Evolutionary conservation across 2,797 vertebrate genomes (phyloP).

Genomic region (Xenops minutus): DNA sequence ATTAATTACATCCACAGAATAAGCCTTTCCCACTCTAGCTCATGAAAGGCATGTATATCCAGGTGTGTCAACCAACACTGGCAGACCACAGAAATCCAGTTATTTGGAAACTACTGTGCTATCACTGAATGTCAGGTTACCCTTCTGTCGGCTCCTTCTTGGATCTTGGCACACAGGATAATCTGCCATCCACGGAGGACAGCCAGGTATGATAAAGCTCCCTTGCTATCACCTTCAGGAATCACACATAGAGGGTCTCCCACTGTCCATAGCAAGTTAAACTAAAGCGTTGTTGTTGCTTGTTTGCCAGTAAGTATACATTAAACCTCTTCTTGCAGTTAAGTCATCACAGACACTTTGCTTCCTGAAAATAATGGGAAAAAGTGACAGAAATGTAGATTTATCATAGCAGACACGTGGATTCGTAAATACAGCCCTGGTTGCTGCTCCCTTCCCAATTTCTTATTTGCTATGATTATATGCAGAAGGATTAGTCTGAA

Average conservation of each 20-base stretch:
- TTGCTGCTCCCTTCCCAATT: neutral
- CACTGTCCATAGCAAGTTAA: neutral
- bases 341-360: neutral
- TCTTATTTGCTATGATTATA: neutral
- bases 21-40: neutral
- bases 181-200: neutral
- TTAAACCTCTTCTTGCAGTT: neutral
- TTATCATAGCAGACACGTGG: neutral
- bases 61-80: neutral
- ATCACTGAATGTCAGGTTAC: neutral
- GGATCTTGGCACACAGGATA: neutral
- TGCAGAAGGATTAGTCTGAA: constrained; percentile 16
- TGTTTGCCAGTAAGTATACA: neutral
- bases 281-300: neutral
- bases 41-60: neutral
- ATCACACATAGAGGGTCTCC: neutral
- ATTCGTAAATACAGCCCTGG: neutral
- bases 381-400: neutral
- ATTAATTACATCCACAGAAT: neutral
- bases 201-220: neutral
- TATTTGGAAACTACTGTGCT: neutral
- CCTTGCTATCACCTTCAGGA: neutral
- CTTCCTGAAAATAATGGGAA: neutral
- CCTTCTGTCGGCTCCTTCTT: neutral
- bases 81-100: neutral